phyloP scores from a whole-genome alignment of 2,113 vertebrate species.

The Eupsittula cactorum region DNA sequence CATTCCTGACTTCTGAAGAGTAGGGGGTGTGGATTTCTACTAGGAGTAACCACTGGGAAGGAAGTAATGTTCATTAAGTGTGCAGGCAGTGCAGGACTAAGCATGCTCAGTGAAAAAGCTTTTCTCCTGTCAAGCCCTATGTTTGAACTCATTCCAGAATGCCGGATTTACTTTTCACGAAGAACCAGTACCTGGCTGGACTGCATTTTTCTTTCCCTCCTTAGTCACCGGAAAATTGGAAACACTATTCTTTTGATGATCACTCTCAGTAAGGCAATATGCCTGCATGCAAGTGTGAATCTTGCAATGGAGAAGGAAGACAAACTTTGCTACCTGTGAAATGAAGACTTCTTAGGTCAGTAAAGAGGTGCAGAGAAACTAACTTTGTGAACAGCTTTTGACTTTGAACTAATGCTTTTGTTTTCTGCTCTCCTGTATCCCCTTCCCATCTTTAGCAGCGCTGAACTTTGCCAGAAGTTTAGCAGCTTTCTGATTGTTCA shows the following conservation, averaged over 20 bases:
- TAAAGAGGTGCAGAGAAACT: constrained; percentile 53
- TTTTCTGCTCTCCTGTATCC: not conserved
- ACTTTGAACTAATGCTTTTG: not conserved
- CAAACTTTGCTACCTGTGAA: constrained; percentile 72
- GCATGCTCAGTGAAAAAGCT: constrained; percentile 83
- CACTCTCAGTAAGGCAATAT: constrained; percentile 10
- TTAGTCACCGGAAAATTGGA: constrained; percentile 23
- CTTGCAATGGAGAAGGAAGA: constrained; percentile 65
- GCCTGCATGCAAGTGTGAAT: constrained; percentile 42
- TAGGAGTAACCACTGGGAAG: constrained; percentile 82
- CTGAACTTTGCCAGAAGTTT: not conserved
- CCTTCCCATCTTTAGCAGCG: not conserved
- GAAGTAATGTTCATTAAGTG: constrained; percentile 88
- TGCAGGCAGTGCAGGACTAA: constrained; percentile 78
- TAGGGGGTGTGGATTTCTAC: constrained; percentile 76
- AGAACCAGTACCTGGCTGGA: constrained; percentile 52
- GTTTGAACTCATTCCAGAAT: constrained; percentile 82
- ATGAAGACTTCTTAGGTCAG: constrained; percentile 75
- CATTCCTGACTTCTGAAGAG: constrained; percentile 82
- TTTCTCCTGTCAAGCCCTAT: constrained; percentile 80
- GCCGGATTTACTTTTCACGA: constrained; percentile 78
- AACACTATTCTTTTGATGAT: constrained; percentile 54
- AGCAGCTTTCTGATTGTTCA: not conserved
- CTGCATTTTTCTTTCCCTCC: constrained; percentile 42
- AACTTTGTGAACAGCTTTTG: constrained; percentile 34